These are phyloP conservation scores for Bradynema listronoti DNA, from an alignment of 1,140 invertebrate species.

Conservation along the genomic window DNA sequence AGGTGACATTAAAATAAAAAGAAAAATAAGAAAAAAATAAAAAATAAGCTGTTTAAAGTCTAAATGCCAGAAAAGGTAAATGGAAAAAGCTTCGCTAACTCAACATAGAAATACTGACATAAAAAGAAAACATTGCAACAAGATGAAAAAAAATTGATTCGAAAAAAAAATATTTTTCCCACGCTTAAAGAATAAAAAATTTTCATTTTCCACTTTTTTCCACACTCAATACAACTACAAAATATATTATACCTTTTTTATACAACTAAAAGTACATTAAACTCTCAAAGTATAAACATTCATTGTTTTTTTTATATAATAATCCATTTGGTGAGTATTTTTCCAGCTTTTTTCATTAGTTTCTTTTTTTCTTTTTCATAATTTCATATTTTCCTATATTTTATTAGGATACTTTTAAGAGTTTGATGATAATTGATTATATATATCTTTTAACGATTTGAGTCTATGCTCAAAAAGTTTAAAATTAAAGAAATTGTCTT, in stretches of 20 bases:
- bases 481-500: too few species aligned
- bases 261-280: not conserved
- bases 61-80: conserved; percentile 4
- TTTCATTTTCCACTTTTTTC: not conserved
- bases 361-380: not conserved
- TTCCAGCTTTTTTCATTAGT: not conserved
- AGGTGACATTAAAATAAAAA: not conserved
- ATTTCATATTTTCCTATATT: not conserved
- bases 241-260: not conserved
- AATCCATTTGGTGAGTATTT: conserved; percentile 1
- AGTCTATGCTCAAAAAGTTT: too few species aligned
- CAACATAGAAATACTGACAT: not conserved
- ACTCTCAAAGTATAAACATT: not conserved
- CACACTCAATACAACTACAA: not conserved
- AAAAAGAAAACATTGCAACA: not conserved
- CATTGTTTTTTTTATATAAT: not conserved
- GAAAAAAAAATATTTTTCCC: not conserved
- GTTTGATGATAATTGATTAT: too few species aligned
- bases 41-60: too few species aligned
- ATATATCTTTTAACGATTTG: too few species aligned
- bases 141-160: not conserved
- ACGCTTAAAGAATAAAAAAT: not conserved
- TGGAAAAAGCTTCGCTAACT: not conserved
- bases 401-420: not conserved
- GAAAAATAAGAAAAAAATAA: not conserved